phyloP scores from a whole-genome alignment of 2,113 vertebrate species.

The Aptenodytes forsteri region DNA sequence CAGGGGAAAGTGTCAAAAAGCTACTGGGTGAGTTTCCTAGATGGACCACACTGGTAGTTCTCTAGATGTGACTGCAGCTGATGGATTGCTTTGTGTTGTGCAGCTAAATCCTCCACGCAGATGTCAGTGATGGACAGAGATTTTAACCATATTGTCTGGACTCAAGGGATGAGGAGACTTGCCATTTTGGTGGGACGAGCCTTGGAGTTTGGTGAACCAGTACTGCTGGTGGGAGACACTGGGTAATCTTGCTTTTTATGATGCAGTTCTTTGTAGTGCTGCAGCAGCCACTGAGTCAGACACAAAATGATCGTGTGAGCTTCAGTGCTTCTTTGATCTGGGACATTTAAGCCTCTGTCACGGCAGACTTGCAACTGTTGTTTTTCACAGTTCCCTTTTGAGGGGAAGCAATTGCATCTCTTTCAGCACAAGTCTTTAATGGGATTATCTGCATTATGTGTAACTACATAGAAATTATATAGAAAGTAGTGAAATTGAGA shows the following conservation, averaged over 20 bases:
- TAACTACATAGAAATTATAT: neutral
- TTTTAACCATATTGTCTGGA: slow-evolving; percentile 94
- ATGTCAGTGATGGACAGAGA: slow-evolving; percentile 78
- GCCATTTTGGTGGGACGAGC: slow-evolving; percentile 89
- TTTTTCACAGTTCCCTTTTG: neutral
- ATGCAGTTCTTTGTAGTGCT: neutral
- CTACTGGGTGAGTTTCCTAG: slow-evolving; percentile 86
- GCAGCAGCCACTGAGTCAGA: neutral
- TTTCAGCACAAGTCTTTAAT: neutral
- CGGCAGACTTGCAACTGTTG: neutral
- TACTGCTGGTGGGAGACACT: slow-evolving; percentile 93
- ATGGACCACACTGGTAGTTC: neutral
- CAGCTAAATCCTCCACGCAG: slow-evolving; percentile 73
- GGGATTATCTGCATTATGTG: neutral
- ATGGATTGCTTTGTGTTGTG: slow-evolving; percentile 16
- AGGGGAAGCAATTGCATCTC: neutral
- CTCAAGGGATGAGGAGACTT: slow-evolving; percentile 85
- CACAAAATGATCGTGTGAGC: neutral
- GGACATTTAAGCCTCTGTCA: neutral
- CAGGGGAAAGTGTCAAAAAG: slow-evolving; percentile 80
- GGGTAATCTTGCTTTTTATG: slow-evolving; percentile 78
- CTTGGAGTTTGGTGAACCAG: slow-evolving; percentile 89
- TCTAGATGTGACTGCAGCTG: neutral
- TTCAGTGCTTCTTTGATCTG: neutral
- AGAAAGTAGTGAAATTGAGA: neutral